A percentile compares a stretch with the other conserved stretches of the same genome.
These are phyloP conservation scores for Petrocephalus microphthalmus DNA, from an alignment of 2,113 vertebrate species.

Conservation along the genomic window DNA sequence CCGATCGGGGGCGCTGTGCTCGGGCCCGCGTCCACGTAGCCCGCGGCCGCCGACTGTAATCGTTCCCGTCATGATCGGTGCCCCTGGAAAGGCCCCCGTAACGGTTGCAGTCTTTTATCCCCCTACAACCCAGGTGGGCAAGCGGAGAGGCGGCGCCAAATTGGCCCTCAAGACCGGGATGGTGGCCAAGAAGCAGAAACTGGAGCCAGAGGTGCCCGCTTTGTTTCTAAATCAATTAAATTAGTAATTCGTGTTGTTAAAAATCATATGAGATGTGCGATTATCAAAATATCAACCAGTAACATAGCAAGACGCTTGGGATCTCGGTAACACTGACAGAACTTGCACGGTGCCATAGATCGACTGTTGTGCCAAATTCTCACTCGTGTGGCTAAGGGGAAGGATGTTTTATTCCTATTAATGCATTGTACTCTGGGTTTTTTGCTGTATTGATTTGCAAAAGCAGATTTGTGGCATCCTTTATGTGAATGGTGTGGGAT, in stretches of 20 bases:
- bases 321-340: neutral
- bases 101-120: conserved; percentile 95
- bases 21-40: conserved; percentile 50
- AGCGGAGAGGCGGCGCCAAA: conserved; percentile 84
- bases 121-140: conserved; percentile 92
- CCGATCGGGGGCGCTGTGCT: neutral
- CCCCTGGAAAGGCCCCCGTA: conserved; percentile 72
- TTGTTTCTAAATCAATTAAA: neutral
- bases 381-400: neutral
- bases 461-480: neutral
- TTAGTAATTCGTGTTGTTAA: neutral
- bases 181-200: conserved; percentile 94
- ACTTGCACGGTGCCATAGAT: neutral
- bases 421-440: neutral
- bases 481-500: neutral
- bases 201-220: conserved; percentile 69
- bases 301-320: neutral
- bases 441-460: neutral
- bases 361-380: too few species aligned
- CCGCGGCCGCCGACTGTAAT: conserved; percentile 62
- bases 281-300: neutral
- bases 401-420: neutral
- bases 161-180: conserved; percentile 93
- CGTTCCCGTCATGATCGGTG: conserved; percentile 72
- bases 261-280: neutral